Base-by-base conservation (phyloP, 2,888 invertebrate species). In the Neoscelio sp. region DNA sequence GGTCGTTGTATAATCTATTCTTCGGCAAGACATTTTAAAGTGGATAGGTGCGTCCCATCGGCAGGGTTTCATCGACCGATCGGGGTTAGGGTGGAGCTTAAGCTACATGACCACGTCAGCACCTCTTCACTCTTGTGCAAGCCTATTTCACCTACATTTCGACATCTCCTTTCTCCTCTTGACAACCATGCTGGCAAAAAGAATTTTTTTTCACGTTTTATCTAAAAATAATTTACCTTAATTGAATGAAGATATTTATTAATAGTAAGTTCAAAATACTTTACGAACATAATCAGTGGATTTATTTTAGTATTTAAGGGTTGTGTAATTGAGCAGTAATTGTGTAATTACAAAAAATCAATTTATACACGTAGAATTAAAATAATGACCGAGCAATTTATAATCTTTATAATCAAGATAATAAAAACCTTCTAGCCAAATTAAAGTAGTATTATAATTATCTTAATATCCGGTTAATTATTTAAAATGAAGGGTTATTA, bases 51-150 rank as follows among this genome's bases (percentile, higher is more conserved):
- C 81, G 84, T 86, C 83, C 83, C 84, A 85, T 84, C 83, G 84
- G 84, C 85, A 84, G 86, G 86, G 85, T 88, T 88, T 88, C 88
- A 88, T 88, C 89, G 89, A 88, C 87, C 88, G 83, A 87, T 87
- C 84, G 85, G 84, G 84, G 84, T 79, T 82, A 83, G 85, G 86
- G 85, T 85, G 86, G 85, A 86, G 87, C 85, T 88, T 86, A 85
- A 87, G 85, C 85, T 84, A 83, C 84, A 82, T 80, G 82, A 86
- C 86, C 84, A 85, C 86, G 88, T 89, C 88, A 88, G 88, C 88
- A 87, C 80, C 86, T 87, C 85, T 87, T 86, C 82, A 82, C 85
- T 84, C 84, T 82, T 83, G 81, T 80, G 71, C 82, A 83, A 83
- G 83, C 83, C 82, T 82, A 79, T 86, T 84, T 86, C 85, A 87